Percentiles rank a stretch among this genome's conserved stretches.
These are phyloP conservation scores for Siderastrea siderea DNA, from an alignment of 92 coral and sea anemone species.

Conservation along the genomic window DNA sequence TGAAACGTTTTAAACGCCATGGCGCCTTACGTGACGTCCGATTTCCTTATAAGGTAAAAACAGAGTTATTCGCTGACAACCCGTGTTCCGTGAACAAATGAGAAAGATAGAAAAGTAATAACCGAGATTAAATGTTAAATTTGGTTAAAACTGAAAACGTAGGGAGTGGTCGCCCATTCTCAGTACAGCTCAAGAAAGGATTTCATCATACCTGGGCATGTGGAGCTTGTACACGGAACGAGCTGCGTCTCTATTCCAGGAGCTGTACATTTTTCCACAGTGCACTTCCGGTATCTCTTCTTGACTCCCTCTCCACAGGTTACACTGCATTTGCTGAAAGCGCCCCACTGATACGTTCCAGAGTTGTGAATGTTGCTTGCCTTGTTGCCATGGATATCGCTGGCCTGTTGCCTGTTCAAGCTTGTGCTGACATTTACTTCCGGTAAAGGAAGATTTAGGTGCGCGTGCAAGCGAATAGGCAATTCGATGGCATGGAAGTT, in stretches of 20 bases:
- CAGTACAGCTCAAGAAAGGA: neutral
- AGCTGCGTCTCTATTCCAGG: constrained; percentile 86
- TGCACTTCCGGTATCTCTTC: constrained; percentile 90
- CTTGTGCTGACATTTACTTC: neutral
- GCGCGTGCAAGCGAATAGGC: neutral
- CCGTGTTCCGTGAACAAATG: too few species aligned
- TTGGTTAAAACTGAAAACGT: too few species aligned
- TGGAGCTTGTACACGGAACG: constrained; percentile 77
- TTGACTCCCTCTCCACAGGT: constrained; percentile 93
- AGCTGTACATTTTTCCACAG: constrained; percentile 78
- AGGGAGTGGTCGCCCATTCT: neutral
- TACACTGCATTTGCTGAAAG: constrained; percentile 84
- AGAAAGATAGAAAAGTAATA: too few species aligned
- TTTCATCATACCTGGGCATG: constrained; percentile 78
- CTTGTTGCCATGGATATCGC: constrained; percentile 32
- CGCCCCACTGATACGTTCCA: constrained; percentile 77
- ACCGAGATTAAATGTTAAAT: too few species aligned
- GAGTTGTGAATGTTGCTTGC: constrained; percentile 34
- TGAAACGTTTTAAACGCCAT: too few species aligned
- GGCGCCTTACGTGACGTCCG: too few species aligned
- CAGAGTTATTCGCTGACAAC: too few species aligned
- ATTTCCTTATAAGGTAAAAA: too few species aligned
- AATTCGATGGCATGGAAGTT: neutral
- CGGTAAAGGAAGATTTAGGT: constrained; percentile 10
- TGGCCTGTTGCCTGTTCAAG: constrained; percentile 29